These are phyloP conservation scores for Meriones psammophilus DNA, from an alignment of 2,797 vertebrate species.

Conservation along the genomic window DNA sequence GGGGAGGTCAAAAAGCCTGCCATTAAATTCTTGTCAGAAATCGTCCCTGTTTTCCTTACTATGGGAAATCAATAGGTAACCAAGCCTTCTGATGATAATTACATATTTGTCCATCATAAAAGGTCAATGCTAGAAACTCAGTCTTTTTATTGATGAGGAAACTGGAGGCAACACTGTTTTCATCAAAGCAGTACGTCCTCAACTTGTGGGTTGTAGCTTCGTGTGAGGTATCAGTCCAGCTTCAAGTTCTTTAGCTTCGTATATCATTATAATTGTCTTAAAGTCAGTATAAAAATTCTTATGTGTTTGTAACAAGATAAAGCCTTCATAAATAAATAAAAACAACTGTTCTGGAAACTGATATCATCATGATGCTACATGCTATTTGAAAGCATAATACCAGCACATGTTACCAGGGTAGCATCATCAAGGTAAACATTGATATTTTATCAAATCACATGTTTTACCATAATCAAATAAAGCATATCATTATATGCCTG, in stretches of 20 bases:
- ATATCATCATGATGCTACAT: not conserved
- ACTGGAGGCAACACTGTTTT: not conserved
- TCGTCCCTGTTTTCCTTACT: too few relatives aligned
- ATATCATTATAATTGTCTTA: not conserved
- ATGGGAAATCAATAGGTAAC: not conserved
- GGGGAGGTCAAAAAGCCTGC: too few relatives aligned
- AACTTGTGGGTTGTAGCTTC: not conserved
- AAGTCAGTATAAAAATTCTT: not conserved
- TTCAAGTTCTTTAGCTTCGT: not conserved
- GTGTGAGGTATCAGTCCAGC: not conserved
- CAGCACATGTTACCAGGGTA: not conserved
- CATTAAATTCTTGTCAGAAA: too few relatives aligned
- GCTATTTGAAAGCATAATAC: not conserved
- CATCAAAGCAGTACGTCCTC: not conserved
- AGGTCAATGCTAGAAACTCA: not conserved
- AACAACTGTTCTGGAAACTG: not conserved
- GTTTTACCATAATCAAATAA: not conserved
- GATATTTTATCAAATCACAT: constrained; percentile 47
- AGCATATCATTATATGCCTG: not conserved
- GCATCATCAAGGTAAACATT: not conserved
- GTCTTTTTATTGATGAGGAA: not conserved
- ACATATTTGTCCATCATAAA: not conserved
- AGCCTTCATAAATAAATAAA: not conserved
- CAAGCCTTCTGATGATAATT: not conserved
- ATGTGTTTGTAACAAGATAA: constrained; percentile 28